Evolutionary conservation across 2,113 vertebrate species (phyloP).

Genomic region (Equus przewalskii): DNA sequence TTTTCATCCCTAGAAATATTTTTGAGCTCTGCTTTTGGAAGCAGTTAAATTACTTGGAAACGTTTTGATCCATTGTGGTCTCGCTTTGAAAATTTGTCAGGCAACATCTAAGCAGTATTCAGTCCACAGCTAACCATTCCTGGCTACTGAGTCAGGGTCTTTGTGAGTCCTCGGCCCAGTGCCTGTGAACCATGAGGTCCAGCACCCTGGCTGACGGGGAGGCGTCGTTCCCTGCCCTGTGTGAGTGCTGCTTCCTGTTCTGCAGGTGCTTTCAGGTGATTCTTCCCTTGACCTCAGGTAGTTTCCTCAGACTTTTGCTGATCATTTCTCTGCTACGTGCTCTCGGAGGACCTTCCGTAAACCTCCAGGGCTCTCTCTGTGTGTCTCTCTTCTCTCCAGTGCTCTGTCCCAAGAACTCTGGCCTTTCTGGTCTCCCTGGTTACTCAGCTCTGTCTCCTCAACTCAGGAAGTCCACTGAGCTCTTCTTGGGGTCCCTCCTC

Average conservation of each 20-base stretch:
- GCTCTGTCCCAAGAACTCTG: background rate
- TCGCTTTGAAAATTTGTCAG: background rate
- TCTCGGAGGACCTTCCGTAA: rapidly evolving
- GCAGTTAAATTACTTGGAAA: background rate
- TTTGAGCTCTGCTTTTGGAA: background rate
- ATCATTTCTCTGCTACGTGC: rapidly evolving
- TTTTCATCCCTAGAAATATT: background rate
- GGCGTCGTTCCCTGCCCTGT: rapidly evolving
- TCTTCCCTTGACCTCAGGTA: rapidly evolving
- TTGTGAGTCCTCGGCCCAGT: rapidly evolving
- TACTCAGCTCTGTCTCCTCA: background rate
- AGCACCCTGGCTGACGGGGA: rapidly evolving
- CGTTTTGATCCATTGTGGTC: background rate
- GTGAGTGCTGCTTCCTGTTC: rapidly evolving
- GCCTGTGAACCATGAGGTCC: rapidly evolving
- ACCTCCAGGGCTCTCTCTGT: background rate
- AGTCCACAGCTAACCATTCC: background rate
- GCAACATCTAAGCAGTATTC: background rate
- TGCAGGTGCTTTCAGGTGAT: too few relatives aligned
- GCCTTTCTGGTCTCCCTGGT: background rate
- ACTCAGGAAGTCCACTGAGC: rapidly evolving
- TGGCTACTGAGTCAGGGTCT: background rate
- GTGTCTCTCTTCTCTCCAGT: background rate
- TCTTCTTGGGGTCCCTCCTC: too few relatives aligned
- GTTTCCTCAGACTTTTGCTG: background rate